A percentile compares a stretch with the other conserved stretches of the same genome.
Conservation (phyloP, 2,797 vertebrate species). For the Sternarchorhynchus goeldii region DNA sequence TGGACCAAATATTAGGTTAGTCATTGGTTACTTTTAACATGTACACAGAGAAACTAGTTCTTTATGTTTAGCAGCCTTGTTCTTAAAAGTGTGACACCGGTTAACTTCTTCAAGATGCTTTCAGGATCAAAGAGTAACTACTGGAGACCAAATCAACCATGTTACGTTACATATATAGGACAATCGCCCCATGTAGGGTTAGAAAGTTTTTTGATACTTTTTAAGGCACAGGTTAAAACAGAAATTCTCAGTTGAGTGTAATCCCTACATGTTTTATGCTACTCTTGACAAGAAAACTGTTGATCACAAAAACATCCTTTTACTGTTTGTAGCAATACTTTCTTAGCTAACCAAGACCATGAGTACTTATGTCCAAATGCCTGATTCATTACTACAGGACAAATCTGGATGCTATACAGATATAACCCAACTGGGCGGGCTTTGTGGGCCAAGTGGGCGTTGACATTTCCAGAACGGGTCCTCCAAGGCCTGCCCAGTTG, state of each 20-base stretch:
- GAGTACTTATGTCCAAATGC: not conserved
- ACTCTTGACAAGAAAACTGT: not conserved
- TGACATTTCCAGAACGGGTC: constrained; percentile 44
- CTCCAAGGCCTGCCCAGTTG: not conserved
- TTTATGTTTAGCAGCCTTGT: too few species aligned
- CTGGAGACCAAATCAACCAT: too few species aligned
- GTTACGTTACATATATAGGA: too few species aligned
- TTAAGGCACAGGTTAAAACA: constrained; percentile 8
- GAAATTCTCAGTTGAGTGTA: not conserved
- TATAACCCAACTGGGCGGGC: constrained; percentile 64
- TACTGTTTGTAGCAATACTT: not conserved
- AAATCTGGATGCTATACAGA: constrained; percentile 57
- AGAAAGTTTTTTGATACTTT: not conserved
- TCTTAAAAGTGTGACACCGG: too few species aligned
- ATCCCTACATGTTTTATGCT: too few species aligned
- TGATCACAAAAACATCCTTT: not conserved
- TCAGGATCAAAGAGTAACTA: too few species aligned
- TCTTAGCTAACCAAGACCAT: not conserved
- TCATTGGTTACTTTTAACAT: not conserved
- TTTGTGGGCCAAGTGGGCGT: constrained; percentile 50
- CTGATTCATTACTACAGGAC: not conserved
- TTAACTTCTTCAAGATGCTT: too few species aligned
- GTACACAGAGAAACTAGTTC: not conserved
- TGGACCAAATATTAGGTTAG: not conserved
- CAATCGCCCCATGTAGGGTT: too few species aligned